These are phyloP conservation scores for Zaprionus bogoriensis DNA, from an alignment of 2,888 invertebrate genomes.

Conservation along the genomic window DNA sequence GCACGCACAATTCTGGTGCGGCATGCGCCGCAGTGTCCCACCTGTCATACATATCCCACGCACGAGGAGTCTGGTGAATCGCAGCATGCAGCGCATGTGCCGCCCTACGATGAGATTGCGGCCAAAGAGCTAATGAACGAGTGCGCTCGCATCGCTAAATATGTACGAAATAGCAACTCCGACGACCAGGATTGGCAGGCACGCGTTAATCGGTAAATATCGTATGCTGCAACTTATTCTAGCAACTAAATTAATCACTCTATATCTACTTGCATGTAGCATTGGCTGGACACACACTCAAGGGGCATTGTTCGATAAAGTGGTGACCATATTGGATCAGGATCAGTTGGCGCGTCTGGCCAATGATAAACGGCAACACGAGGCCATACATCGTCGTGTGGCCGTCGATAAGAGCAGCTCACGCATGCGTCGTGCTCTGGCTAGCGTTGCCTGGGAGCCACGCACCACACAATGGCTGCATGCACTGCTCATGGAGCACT, in stretches of 20 bases:
- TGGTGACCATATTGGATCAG: conserved; percentile 86
- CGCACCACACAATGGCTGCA: conserved; percentile 91
- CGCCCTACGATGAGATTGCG: conserved; percentile 85
- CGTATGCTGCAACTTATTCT: too few relatives aligned
- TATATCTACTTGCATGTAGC: too few relatives aligned
- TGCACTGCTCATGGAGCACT: conserved; percentile 86
- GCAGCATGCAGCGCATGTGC: conserved; percentile 81
- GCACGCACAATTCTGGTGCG: conserved; percentile 80
- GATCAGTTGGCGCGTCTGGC: conserved; percentile 87
- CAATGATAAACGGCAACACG: conserved; percentile 85
- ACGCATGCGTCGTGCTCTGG: conserved; percentile 87
- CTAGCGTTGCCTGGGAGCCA: conserved; percentile 89
- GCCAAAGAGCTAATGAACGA: conserved; percentile 88
- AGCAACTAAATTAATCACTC: too few relatives aligned
- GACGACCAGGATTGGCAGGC: conserved; percentile 88
- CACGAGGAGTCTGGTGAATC: conserved; percentile 83
- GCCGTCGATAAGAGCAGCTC: conserved; percentile 88
- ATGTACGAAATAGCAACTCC: conserved; percentile 84
- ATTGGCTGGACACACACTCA: conserved; percentile 87
- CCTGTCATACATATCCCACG: conserved; percentile 81
- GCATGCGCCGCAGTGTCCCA: conserved; percentile 81
- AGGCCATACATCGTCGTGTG: conserved; percentile 87
- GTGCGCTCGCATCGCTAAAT: conserved; percentile 86
- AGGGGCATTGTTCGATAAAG: conserved; percentile 86
- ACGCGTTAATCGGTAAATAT: conserved; percentile 85